phyloP scores from a whole-genome alignment of 1,140 invertebrate species.

The Cephus cinctus region DNA sequence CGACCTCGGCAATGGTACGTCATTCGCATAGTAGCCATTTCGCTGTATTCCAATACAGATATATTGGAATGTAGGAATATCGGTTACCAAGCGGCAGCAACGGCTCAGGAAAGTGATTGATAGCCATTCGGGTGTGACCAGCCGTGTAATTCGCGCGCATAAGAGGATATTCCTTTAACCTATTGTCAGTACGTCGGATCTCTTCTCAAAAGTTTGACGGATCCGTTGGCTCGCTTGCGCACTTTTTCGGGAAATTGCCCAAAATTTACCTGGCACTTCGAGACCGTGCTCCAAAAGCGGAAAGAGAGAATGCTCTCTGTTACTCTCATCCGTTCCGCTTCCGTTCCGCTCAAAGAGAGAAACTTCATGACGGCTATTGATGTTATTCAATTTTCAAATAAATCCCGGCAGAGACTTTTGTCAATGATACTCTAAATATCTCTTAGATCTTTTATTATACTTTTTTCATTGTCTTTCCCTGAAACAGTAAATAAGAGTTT shows the following conservation, averaged over 20 bases:
- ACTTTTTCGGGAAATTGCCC: conserved; percentile 20
- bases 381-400: too few relatives aligned
- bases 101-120: conserved; percentile 26
- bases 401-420: too few relatives aligned
- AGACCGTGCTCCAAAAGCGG: conserved; percentile 1
- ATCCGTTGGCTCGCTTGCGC: conserved; percentile 23
- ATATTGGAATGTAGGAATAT: too few relatives aligned
- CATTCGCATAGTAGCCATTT: not conserved
- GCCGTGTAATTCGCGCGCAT: conserved; percentile 40
- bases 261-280: too few relatives aligned
- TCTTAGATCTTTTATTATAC: too few relatives aligned
- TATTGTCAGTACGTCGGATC: conserved; percentile 27
- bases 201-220: conserved; percentile 21
- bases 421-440: too few relatives aligned
- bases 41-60: not conserved
- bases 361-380: too few relatives aligned
- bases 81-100: not conserved
- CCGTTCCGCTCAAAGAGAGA: conserved; percentile 21
- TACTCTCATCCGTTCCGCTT: conserved; percentile 26
- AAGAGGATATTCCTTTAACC: conserved; percentile 39
- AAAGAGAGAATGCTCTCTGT: not conserved
- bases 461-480: too few relatives aligned
- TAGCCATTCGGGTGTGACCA: conserved; percentile 35
- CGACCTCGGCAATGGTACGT: not conserved
- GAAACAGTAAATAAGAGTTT: too few relatives aligned